Evolutionary conservation across 2,113 vertebrate species (phyloP), one percentile per base, ranked within the genome.

Genomic region (Strix uralensis): DNA sequence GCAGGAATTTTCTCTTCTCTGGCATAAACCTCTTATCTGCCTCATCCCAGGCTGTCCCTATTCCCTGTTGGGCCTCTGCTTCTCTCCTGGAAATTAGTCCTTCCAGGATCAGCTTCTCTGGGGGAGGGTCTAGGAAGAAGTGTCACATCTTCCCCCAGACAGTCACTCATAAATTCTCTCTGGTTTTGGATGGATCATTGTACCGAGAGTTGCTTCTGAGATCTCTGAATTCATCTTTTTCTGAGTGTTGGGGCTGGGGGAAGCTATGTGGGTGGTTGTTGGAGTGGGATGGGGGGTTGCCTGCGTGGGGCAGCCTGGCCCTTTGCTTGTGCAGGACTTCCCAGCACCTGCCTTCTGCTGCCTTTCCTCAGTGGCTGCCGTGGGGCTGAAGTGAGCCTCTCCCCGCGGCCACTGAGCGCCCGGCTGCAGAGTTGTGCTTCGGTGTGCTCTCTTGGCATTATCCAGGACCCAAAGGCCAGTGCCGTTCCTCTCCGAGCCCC

Each of bases 1-100:
- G 75, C 88, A 95, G 94, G 94, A 92, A 54, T 96, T 95, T 73
- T 92, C 83, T 97, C 95, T 97, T 97, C 95, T 97, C 54, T 84
- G 94, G 70, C 67, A 13, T 91, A 87, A 94, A 84, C 55, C 70
- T 96, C 96, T 97, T 72, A 65, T 75, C 83, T 94, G 91, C 81
- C 95, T 96, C 73, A 72, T 96, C 95, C 86, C 58, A 91, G 92
- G 94, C 96, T 96, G 92, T 93, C 92, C 94, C 92, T 72, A 5
- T 73, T 96, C 71, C 92, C 95, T 57, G 36, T 46, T 92, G 91
- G 69, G 69, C 79, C 78, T 97, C 94, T 87, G 57, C 92, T 94
- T 97, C 83, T 97, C 81, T 94, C 88, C 83, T 92, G 95, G 97
- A 94, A 86, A 44, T 92, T 65, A 88, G 77, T 69, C 32, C 62